These are phyloP conservation scores for Callosobruchus maculatus DNA, from an alignment of 2,888 invertebrate genomes.

Conservation along the genomic window DNA sequence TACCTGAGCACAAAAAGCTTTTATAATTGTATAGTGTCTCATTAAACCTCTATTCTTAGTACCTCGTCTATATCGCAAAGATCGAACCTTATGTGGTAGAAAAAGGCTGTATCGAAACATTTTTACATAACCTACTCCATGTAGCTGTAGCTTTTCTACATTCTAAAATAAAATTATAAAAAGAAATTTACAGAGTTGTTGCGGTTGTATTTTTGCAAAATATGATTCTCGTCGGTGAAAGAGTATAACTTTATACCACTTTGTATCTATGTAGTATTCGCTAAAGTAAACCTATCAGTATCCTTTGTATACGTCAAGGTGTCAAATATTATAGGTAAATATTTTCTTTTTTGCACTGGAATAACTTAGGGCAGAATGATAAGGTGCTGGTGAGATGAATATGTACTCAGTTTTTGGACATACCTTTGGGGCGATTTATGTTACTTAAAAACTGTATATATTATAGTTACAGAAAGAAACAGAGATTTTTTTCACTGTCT, in stretches of 20 bases:
- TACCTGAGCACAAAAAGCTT: not conserved
- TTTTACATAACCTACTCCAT: not conserved
- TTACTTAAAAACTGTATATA: no score
- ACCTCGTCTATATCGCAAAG: not conserved
- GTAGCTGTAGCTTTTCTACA: not conserved
- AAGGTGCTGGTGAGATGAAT: not conserved
- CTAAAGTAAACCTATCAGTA: slow-evolving; percentile 25
- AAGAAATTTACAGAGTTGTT: not conserved
- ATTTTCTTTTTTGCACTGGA: not conserved
- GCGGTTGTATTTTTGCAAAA: not conserved
- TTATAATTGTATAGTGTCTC: not conserved
- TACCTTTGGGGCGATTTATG: no score
- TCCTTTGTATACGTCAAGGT: slow-evolving; percentile 35
- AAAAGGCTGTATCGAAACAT: not conserved
- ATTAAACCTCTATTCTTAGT: not conserved
- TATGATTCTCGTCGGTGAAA: not conserved
- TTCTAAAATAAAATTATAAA: not conserved
- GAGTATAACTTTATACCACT: not conserved
- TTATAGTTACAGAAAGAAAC: no score
- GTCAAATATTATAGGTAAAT: slow-evolving; percentile 24
- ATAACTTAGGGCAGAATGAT: not conserved
- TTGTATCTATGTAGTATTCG: not conserved
- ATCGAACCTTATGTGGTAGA: not conserved
- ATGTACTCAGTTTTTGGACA: not conserved
- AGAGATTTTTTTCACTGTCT: no score